Conservation (phyloP, 2,113 vertebrate genomes). For the cattle (Bos taurus) region ARS-UCD2.0 NC_037338.1:94849501-94850000, state of each 20-base stretch:
- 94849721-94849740: background rate
- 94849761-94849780: background rate
- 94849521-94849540: slow-evolving; percentile 30
- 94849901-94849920: slow-evolving; percentile 7
- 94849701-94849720: background rate
- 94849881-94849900: background rate
- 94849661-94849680: background rate
- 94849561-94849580: slow-evolving; percentile 41
- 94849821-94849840: background rate
- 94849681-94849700: background rate
- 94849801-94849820: background rate
- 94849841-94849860: slow-evolving; percentile 21
- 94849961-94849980: slow-evolving; percentile 26
- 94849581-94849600: background rate
- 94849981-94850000: background rate
- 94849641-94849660: background rate
- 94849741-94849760: background rate
- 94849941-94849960: slow-evolving; percentile 30
- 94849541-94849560: slow-evolving; percentile 39
- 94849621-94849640: background rate
- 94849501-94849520: slow-evolving; percentile 77
- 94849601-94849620: slow-evolving; percentile 1
- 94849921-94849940: background rate
- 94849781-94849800: background rate
- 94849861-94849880: background rate